Percentiles rank a stretch among this genome's conserved stretches.
Evolutionary conservation across 2,113 vertebrate genomes (phyloP).

Genomic region (Stomatorhinus ivindoensis): DNA sequence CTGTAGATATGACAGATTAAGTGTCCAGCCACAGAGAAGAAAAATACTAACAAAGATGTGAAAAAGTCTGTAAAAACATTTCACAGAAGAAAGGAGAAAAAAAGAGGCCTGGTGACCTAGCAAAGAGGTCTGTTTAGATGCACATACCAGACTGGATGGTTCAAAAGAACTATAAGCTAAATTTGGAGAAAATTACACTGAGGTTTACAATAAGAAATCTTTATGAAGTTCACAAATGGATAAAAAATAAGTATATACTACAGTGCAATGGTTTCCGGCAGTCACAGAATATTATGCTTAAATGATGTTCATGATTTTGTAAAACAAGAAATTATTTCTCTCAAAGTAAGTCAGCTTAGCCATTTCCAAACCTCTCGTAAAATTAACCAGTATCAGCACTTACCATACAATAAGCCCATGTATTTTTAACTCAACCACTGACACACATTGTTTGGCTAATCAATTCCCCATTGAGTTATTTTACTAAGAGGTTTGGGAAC

Average conservation of each 20-base stretch:
- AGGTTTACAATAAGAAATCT: not conserved
- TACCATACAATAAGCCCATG: not conserved
- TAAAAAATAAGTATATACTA: not conserved
- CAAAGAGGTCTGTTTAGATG: not conserved
- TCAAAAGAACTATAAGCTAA: not conserved
- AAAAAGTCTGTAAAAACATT: constrained; percentile 11
- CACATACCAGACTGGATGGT: not conserved
- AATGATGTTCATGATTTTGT: not conserved
- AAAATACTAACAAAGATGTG: not conserved
- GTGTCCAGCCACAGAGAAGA: not conserved
- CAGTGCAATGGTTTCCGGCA: not conserved
- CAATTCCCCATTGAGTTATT: not conserved
- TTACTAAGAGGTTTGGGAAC: not conserved
- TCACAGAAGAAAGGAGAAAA: not conserved
- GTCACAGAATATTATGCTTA: not conserved
- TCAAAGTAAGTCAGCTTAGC: not conserved
- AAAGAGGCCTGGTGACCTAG: not conserved
- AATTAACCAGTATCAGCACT: not conserved
- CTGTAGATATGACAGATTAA: constrained; percentile 7
- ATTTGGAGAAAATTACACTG: not conserved
- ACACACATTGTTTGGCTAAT: not conserved
- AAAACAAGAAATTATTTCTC: not conserved
- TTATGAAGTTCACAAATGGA: not conserved
- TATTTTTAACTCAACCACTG: not conserved
- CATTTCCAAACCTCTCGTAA: not conserved